phyloP scores from a whole-genome alignment of 2,797 vertebrate species.

The Phrynocephalus guinanensis region DNA sequence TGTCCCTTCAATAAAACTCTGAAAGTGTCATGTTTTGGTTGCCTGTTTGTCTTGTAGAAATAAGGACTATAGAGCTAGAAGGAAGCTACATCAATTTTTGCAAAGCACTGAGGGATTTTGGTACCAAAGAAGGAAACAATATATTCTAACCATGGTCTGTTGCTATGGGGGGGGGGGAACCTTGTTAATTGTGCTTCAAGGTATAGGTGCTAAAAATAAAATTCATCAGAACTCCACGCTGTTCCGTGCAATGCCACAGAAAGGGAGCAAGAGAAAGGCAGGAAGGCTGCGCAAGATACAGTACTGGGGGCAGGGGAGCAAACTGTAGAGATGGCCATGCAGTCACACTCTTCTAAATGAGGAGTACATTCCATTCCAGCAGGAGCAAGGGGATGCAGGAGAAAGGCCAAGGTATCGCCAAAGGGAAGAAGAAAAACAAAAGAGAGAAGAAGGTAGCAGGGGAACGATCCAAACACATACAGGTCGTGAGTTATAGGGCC shows the following conservation, averaged over 20 bases:
- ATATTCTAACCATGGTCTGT: background rate
- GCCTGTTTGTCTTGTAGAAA: slow-evolving; percentile 30
- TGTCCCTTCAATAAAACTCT: background rate
- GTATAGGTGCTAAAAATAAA: background rate
- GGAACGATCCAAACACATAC: slow-evolving; percentile 41
- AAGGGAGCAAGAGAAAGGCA: slow-evolving; percentile 41
- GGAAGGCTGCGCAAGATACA: slow-evolving; percentile 9
- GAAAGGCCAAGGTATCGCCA: slow-evolving; percentile 59
- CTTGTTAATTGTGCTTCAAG: slow-evolving; percentile 5
- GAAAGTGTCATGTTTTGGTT: rapidly evolving
- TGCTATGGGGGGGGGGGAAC: background rate
- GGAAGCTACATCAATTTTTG: slow-evolving; percentile 3
- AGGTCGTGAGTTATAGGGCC: slow-evolving; percentile 49
- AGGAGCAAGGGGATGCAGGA: slow-evolving; percentile 44
- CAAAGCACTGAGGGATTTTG: slow-evolving; percentile 8
- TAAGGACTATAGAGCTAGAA: slow-evolving; percentile 38
- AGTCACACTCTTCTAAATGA: slow-evolving; percentile 60
- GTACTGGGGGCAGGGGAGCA: slow-evolving; percentile 8
- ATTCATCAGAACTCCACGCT: slow-evolving; percentile 39
- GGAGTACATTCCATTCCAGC: slow-evolving; percentile 57
- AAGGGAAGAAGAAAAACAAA: slow-evolving; percentile 49
- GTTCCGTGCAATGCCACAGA: slow-evolving; percentile 56
- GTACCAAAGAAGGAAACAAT: slow-evolving; percentile 24
- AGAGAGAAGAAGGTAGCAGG: slow-evolving; percentile 16
- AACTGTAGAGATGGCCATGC: slow-evolving; percentile 66